Conservation (phyloP, 2,888 invertebrate species). For the Heteromurus nitidus region DNA sequence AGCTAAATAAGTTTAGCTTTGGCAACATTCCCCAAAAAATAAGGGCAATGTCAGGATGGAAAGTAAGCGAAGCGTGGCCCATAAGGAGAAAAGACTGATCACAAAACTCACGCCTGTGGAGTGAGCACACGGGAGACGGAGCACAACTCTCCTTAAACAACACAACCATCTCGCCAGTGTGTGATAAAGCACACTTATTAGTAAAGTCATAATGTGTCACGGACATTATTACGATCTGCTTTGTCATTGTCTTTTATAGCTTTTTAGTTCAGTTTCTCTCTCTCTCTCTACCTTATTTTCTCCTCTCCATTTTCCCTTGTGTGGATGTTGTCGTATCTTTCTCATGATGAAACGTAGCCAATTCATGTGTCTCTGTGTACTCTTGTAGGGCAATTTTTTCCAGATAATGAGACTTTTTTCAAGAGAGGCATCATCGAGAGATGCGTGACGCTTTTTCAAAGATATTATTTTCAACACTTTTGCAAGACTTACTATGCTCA, state of each 20-base stretch:
- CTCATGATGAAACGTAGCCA: no score
- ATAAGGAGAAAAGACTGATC: conserved; percentile 55
- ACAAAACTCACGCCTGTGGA: conserved; percentile 49
- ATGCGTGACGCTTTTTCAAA: background rate
- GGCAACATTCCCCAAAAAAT: conserved; percentile 54
- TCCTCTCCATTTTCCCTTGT: no score
- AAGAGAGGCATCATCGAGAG: background rate
- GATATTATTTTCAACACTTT: conserved; percentile 53
- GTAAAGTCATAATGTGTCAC: conserved; percentile 61
- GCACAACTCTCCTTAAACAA: background rate
- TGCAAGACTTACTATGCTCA: conserved; percentile 22
- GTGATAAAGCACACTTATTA: conserved; percentile 61
- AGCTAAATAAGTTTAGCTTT: conserved; percentile 23
- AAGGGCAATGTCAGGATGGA: conserved; percentile 47
- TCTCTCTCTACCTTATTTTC: no score
- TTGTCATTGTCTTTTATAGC: conserved; percentile 62
- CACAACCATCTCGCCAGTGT: conserved; percentile 20
- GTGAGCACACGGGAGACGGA: conserved; percentile 16
- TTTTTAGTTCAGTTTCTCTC: no score
- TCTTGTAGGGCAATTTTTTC: conserved; percentile 33
- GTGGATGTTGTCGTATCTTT: no score
- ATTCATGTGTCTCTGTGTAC: no score
- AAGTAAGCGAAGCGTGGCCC: conserved; percentile 58
- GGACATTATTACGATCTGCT: conserved; percentile 62
- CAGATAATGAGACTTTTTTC: conserved; percentile 44